These are phyloP conservation scores for Pachycephala philippinensis DNA, from an alignment of 2,113 vertebrate genomes.

Conservation along the genomic window DNA sequence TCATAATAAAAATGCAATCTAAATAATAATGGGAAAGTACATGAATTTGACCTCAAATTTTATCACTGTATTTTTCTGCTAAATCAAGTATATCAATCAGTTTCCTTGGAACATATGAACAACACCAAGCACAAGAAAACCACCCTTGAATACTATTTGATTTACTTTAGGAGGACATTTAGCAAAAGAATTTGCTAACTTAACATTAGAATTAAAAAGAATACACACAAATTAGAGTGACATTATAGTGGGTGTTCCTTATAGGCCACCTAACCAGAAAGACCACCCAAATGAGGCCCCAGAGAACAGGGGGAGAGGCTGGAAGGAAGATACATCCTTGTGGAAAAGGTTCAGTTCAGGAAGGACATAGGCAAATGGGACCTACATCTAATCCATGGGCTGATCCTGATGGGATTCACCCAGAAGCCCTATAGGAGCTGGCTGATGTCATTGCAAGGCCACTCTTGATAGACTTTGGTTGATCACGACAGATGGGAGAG, in stretches of 20 bases:
- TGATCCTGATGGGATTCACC: neutral
- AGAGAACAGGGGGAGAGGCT: neutral
- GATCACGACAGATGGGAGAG: neutral
- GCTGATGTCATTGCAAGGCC: neutral
- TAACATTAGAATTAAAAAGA: neutral
- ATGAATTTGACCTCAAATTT: neutral
- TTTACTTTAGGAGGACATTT: neutral
- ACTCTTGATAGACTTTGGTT: neutral
- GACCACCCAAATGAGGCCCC: neutral
- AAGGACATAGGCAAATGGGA: neutral
- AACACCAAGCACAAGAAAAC: neutral
- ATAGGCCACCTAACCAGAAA: neutral
- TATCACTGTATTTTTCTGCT: neutral
- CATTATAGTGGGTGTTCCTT: neutral
- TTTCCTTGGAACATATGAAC: neutral
- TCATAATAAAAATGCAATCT: neutral
- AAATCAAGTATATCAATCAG: neutral
- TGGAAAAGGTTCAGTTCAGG: neutral
- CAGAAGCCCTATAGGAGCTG: neutral
- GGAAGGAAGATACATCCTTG: neutral
- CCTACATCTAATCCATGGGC: neutral
- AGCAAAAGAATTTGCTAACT: neutral
- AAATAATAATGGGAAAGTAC: neutral
- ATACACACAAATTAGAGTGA: neutral
- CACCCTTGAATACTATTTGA: neutral